Conservation (phyloP, 23 tunicate species). For the Styela clava region DNA sequence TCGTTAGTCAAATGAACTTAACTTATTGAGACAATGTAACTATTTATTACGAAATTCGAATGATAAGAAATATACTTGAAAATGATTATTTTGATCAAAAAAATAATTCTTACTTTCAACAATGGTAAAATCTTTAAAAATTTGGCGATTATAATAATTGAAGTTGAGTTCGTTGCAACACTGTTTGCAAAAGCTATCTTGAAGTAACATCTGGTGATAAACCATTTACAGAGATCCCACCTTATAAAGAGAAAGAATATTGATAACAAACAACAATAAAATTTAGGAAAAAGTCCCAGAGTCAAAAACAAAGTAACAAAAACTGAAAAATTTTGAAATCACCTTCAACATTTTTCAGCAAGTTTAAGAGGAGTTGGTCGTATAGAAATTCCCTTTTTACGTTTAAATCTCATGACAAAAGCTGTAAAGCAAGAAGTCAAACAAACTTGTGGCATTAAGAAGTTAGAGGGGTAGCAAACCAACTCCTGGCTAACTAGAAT, state of each 20-base stretch:
- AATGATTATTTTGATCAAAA: too few species aligned
- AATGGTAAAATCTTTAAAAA: not conserved
- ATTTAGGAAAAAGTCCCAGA: too few species aligned
- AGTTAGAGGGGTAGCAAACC: too few species aligned
- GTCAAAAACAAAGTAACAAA: too few species aligned
- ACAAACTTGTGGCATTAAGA: too few species aligned
- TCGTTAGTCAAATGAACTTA: too few species aligned
- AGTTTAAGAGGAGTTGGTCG: conserved; percentile 45
- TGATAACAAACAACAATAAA: too few species aligned
- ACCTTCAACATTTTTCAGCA: conserved; percentile 31
- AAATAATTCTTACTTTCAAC: not conserved
- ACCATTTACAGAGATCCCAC: not conserved
- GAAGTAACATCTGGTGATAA: conserved; percentile 2
- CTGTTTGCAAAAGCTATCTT: conserved; percentile 6
- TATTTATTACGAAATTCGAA: too few species aligned
- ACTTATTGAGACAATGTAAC: too few species aligned
- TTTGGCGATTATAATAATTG: not conserved
- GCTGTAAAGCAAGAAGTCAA: conserved; percentile 26
- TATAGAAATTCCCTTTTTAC: conserved; percentile 33
- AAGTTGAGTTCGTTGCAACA: not conserved
- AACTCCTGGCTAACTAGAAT: too few species aligned
- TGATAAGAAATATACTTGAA: too few species aligned
- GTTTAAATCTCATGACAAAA: conserved; percentile 58
- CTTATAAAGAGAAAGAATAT: not conserved
- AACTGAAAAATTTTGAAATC: too few species aligned